Conservation (phyloP, 2,113 vertebrate genomes). For the Lepus timidus region DNA sequence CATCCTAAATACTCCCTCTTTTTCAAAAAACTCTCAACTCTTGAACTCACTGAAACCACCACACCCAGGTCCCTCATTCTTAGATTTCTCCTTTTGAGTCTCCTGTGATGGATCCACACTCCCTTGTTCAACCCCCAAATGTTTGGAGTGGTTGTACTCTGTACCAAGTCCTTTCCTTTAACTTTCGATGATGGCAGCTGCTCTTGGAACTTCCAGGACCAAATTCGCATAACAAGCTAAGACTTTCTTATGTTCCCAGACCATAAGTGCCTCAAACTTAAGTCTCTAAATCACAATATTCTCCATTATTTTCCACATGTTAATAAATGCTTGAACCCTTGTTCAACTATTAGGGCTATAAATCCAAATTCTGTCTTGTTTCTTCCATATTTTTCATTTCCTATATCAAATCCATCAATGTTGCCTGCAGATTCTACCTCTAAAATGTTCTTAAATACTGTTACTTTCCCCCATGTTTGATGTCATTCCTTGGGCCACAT, state of each 20-base stretch:
- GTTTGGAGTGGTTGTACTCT: not conserved
- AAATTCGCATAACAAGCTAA: too few species aligned
- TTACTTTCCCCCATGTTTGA: not conserved
- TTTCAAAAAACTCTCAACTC: not conserved
- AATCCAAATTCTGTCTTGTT: not conserved
- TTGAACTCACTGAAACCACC: not conserved
- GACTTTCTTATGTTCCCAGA: not conserved
- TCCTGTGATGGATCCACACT: not conserved
- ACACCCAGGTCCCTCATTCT: not conserved
- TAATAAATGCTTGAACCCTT: not conserved
- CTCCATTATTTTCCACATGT: not conserved
- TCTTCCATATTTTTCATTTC: not conserved
- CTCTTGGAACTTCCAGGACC: not conserved
- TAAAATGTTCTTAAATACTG: not conserved
- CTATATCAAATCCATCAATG: not conserved
- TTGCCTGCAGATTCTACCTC: not conserved
- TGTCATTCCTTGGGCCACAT: too few species aligned
- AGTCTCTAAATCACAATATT: not conserved
- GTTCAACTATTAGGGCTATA: not conserved
- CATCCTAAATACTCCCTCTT: too few species aligned
- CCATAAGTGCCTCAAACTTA: not conserved
- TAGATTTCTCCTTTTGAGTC: not conserved
- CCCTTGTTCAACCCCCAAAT: not conserved
- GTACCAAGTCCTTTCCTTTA: not conserved
- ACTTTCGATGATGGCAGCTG: not conserved